Base-by-base conservation (phyloP, 2,888 invertebrate genomes). In the Amblyteles armatorius region DNA sequence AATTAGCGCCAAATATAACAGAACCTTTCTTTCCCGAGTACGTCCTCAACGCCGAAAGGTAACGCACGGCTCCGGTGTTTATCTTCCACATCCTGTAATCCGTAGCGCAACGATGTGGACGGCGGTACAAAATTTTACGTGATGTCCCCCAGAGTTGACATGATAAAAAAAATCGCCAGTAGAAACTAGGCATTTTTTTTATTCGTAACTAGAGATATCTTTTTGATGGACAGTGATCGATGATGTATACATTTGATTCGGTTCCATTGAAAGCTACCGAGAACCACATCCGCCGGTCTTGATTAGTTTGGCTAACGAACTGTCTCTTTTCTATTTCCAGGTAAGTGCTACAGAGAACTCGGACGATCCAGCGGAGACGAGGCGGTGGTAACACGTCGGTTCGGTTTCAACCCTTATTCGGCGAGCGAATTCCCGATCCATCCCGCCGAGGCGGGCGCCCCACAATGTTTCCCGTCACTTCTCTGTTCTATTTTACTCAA, bases 391-490 rank as follows among this genome's bases (percentile, higher is more conserved):
- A 71, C 67, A 77, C 74, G 81, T 81, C 78, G 74, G 78, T 80
- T 72, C 60, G 36, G 19, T 78, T 71, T 74, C 69, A 74, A 79
- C 63, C 73, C 84, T 81, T 57, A 76, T 48, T 19, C 68, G 63
- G 50, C 44, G 48, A 69, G 55, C 63, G 63, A 73, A 81, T 80
- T 52, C 78, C 19, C 60, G 60, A 52, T 16, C 36, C 67, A 57
- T 78, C 79, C 77, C 82, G 76, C 73, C 83, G 57, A 13, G 19
- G 57, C 33, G 55, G 74, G 77, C 79, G 73, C 74, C 84, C 83
- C 76, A 83, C 77, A 82, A 76, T 72, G 85, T 85, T 85, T 68
- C 79, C 77, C 79, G 77, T 84, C 81, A 80, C 63, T 77, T 79
- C 19, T 26, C 71, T 48, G 71, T 68, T 78, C 85, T 83, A 67